phyloP scores from a whole-genome alignment of 2,797 vertebrate genomes.

The Xiphorhynchus erythropygius region DNA sequence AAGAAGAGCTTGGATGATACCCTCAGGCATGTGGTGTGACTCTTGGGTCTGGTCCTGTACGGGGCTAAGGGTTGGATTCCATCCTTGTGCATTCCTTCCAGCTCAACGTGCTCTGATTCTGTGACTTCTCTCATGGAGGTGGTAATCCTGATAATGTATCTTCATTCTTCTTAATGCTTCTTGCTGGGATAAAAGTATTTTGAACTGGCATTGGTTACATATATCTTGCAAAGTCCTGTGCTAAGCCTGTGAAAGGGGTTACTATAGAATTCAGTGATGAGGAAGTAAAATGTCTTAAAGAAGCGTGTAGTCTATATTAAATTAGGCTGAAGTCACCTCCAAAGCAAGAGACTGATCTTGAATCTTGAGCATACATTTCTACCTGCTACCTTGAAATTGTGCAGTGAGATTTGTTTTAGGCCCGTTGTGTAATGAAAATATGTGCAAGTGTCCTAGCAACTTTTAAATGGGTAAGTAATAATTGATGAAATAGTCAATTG shows the following conservation, averaged over 20 bases:
- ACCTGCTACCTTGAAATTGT: background rate
- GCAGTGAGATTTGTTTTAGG: constrained; percentile 11
- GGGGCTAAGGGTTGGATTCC: background rate
- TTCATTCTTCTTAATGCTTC: background rate
- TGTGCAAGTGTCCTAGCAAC: background rate
- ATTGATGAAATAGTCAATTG: constrained; percentile 41
- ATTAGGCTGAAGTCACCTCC: background rate
- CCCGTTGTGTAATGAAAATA: background rate
- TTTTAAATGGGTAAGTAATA: constrained; percentile 45
- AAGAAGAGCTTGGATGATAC: background rate
- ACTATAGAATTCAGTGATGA: background rate
- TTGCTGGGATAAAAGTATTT: background rate
- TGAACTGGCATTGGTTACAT: background rate
- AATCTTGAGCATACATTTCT: background rate
- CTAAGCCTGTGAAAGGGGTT: background rate
- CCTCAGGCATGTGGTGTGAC: background rate
- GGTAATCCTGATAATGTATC: background rate
- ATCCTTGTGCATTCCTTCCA: background rate
- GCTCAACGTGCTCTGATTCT: background rate
- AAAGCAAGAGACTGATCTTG: background rate
- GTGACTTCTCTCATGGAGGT: background rate
- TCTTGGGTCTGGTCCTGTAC: background rate
- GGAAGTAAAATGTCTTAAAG: background rate
- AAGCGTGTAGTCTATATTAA: background rate
- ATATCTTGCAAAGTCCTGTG: background rate